These are phyloP conservation scores for Paraescarpia echinospica DNA, from an alignment of 1,140 invertebrate species.

Conservation along the genomic window DNA sequence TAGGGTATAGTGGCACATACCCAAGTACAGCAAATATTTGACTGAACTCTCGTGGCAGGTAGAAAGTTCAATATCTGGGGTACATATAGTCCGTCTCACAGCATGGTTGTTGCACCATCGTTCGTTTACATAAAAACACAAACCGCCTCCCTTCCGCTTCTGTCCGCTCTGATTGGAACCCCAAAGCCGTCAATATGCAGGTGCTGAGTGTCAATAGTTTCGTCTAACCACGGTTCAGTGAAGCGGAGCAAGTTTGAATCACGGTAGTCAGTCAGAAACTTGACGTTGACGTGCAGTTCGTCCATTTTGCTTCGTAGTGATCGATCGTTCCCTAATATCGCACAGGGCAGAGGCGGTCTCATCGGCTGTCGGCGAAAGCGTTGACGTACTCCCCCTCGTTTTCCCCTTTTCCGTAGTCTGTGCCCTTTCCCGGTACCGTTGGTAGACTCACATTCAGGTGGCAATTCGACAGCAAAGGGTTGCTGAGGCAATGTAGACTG, in stretches of 20 bases:
- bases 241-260: neutral
- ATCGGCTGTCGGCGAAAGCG: neutral
- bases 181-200: neutral
- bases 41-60: no score
- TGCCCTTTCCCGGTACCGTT: neutral
- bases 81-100: neutral
- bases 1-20: no score
- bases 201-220: neutral
- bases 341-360: neutral
- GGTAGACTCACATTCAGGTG: neutral
- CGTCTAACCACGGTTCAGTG: neutral
- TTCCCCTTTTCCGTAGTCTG: neutral
- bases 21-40: no score
- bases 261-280: neutral
- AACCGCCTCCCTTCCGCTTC: neutral
- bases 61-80: neutral
- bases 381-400: neutral
- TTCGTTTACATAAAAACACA: neutral
- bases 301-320: neutral
- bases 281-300: neutral
- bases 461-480: neutral
- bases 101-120: neutral
- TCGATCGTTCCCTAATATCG: neutral
- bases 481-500: neutral
- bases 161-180: neutral